phyloP scores from a whole-genome alignment of 1,140 invertebrate genomes.

The Tyrophagus putrescentiae region DNA sequence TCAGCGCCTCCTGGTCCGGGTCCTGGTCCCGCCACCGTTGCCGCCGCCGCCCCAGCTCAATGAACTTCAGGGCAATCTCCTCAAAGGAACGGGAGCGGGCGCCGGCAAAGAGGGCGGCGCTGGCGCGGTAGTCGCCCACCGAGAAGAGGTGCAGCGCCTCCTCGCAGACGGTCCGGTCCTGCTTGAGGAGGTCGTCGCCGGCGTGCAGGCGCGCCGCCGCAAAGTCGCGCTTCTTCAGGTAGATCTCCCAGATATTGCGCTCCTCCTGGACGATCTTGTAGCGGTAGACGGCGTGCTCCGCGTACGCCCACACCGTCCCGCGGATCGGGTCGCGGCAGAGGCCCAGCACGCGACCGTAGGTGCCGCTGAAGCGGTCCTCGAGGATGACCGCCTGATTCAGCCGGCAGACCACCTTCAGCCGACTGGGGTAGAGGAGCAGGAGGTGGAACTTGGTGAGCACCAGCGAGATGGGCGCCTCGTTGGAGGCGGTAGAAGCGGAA shows the following conservation, averaged over 20 bases:
- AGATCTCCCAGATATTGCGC: slow-evolving; percentile 59
- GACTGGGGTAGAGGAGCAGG: slow-evolving; percentile 62
- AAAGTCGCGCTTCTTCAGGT: slow-evolving; percentile 65
- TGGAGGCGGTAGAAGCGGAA: slow-evolving; percentile 77
- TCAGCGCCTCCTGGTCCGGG: slow-evolving; percentile 66
- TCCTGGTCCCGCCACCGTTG: not conserved
- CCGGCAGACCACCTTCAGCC: slow-evolving; percentile 62
- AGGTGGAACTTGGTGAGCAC: slow-evolving; percentile 80
- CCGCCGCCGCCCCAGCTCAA: slow-evolving; percentile 50
- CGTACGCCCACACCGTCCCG: slow-evolving; percentile 68
- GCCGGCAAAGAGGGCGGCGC: slow-evolving; percentile 70
- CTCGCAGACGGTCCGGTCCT: slow-evolving; percentile 67
- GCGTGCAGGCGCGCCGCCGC: slow-evolving; percentile 66
- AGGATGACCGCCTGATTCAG: slow-evolving; percentile 73
- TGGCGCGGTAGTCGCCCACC: slow-evolving; percentile 49
- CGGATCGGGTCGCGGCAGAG: slow-evolving; percentile 64
- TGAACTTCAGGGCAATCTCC: slow-evolving; percentile 79
- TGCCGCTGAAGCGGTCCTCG: slow-evolving; percentile 59
- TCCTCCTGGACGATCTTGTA: slow-evolving; percentile 72
- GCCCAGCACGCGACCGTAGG: slow-evolving; percentile 58
- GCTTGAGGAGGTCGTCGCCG: slow-evolving; percentile 53
- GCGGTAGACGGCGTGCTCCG: slow-evolving; percentile 60
- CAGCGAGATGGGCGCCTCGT: slow-evolving; percentile 59
- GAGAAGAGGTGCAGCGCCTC: slow-evolving; percentile 76
- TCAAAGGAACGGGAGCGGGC: slow-evolving; percentile 75